These are phyloP conservation scores for Sebastes trivittatus DNA, from an alignment of 2,797 vertebrate genomes.

Conservation along the genomic window DNA sequence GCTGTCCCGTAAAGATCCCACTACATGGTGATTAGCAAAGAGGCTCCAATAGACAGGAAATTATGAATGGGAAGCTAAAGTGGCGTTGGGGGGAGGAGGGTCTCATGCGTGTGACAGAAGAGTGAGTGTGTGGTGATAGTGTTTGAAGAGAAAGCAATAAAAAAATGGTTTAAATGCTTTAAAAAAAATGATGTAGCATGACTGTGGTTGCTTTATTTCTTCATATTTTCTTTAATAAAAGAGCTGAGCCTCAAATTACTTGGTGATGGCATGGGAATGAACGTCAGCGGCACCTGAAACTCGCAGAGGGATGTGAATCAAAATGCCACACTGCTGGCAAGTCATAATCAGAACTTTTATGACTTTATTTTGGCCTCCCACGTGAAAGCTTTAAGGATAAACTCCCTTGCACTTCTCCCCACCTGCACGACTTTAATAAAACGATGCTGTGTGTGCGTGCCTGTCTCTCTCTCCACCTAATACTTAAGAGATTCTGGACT, in stretches of 20 bases:
- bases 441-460: neutral
- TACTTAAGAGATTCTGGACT: slow-evolving; percentile 40
- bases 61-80: slow-evolving; percentile 21
- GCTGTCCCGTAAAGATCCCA: slow-evolving; percentile 51
- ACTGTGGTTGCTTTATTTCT: slow-evolving; percentile 31
- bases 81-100: neutral
- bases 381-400: neutral
- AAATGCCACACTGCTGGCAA: neutral
- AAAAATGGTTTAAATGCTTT: slow-evolving; percentile 1
- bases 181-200: slow-evolving; percentile 15
- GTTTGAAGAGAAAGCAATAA: slow-evolving; percentile 40
- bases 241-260: slow-evolving; percentile 17
- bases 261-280: slow-evolving; percentile 10
- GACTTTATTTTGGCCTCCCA: neutral
- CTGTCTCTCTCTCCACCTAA: slow-evolving; percentile 27
- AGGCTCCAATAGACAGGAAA: slow-evolving; percentile 34
- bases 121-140: slow-evolving; percentile 4
- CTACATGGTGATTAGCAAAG: slow-evolving; percentile 53
- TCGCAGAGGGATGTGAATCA: neutral
- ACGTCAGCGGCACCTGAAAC: slow-evolving; percentile 2
- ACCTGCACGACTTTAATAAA: slow-evolving; percentile 27
- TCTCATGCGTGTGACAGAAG: neutral
- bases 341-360: neutral
- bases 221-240: slow-evolving; percentile 23
- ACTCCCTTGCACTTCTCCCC: neutral